Evolutionary conservation across 2,113 vertebrate species (phyloP).

Genomic region (Muntiacus reevesi): DNA sequence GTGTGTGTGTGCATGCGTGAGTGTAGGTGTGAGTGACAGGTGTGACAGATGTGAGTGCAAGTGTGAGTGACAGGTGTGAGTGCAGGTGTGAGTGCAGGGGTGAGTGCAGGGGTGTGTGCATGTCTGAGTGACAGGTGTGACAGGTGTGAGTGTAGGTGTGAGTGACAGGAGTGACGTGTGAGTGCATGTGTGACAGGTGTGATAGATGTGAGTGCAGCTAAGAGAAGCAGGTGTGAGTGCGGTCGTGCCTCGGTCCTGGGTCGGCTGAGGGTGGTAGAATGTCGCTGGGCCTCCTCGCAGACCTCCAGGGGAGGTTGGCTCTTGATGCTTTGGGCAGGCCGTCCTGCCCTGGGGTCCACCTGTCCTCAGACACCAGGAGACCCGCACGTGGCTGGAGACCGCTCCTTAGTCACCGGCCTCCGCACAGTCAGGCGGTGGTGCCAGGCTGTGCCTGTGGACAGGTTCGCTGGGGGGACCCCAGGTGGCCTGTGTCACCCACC

Average conservation of each 20-base stretch:
- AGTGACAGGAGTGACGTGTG: neutral
- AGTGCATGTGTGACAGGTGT: neutral
- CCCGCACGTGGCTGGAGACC: accelerated
- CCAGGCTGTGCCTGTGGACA: neutral
- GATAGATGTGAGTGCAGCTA: neutral
- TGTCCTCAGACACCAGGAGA: no score
- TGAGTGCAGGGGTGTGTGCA: no score
- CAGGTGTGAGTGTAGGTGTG: no score
- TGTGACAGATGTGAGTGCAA: no score
- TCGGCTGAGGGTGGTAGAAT: neutral
- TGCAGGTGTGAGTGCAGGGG: no score
- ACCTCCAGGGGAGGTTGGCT: neutral
- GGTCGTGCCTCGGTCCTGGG: neutral
- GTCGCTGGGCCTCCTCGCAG: neutral
- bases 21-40: no score
- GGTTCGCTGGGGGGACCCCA: neutral
- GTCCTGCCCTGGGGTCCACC: neutral
- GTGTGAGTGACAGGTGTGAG: no score
- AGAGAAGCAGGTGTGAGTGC: neutral
- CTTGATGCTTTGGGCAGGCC: neutral
- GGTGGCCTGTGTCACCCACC: accelerated
- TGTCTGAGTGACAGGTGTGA: no score
- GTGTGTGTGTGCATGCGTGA: neutral
- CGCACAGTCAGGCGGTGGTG: no score
- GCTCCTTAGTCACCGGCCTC: accelerated